Conservation (phyloP, 2,888 invertebrate species). For the Mechanitis messenoides region DNA sequence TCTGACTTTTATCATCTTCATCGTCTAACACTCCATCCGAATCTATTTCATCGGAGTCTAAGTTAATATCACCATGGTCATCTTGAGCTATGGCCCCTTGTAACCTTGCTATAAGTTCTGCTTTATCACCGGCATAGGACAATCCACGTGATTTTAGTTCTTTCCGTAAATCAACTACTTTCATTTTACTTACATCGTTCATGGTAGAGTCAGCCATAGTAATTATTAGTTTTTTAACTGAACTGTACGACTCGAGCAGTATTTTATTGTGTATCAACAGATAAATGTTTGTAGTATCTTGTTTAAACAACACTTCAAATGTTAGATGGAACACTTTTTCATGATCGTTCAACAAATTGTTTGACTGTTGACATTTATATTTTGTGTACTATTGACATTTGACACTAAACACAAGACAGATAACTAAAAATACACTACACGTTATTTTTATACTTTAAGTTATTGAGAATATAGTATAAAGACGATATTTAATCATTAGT, state of each 20-base stretch:
- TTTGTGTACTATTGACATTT: too few species aligned
- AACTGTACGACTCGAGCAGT: too few species aligned
- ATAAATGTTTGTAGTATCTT: neutral
- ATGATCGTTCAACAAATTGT: too few species aligned
- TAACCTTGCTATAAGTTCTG: slow-evolving; percentile 85
- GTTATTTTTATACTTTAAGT: too few species aligned
- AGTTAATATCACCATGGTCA: slow-evolving; percentile 59
- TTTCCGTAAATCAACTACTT: slow-evolving; percentile 90
- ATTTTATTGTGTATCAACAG: too few species aligned
- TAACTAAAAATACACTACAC: too few species aligned
- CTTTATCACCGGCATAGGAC: slow-evolving; percentile 86
- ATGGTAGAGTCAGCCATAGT: slow-evolving; percentile 43
- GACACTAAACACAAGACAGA: too few species aligned
- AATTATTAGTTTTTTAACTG: too few species aligned
- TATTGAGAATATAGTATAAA: too few species aligned
- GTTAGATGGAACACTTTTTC: too few species aligned
- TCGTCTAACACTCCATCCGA: slow-evolving; percentile 72
- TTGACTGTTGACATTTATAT: too few species aligned
- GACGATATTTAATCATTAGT: too few species aligned
- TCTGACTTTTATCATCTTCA: slow-evolving; percentile 72
- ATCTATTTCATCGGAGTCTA: slow-evolving; percentile 73
- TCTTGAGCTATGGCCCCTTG: slow-evolving; percentile 74
- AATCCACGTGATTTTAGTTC: slow-evolving; percentile 88
- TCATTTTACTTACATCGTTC: slow-evolving; percentile 60
- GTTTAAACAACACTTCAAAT: neutral